Evolutionary conservation across 2,113 vertebrate genomes (phyloP), one percentile per base, ranked within the genome.

Genomic region (Grammomys surdaster): DNA sequence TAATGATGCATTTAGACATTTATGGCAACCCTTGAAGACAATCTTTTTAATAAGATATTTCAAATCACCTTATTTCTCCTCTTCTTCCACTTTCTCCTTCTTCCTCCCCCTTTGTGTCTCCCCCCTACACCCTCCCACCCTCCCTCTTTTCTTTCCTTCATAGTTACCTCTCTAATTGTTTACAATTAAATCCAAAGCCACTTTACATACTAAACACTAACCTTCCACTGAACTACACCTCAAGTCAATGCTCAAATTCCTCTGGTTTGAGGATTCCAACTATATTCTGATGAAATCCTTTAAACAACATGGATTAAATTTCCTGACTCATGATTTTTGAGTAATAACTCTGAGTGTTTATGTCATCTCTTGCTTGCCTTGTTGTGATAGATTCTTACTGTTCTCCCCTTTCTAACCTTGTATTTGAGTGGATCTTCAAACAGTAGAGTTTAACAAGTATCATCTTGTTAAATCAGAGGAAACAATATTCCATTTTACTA

Each of bases 91-190:
- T 26, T 33, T 31, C 16, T 78, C 14, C 7, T 2, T 56, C 1
- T 73, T 5, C 31, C 31, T 46, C 40, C 0, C 16, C 13, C 40
- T 16, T 1, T 19, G 7, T 85, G 6, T 5, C 76, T 33, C 9
- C 3, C n/a, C 16, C 1, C 8, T 67, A 12, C 31, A 1, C 1
- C 4, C 2, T 0, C 5, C n/a, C 33, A 60, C 13, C 17, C 2
- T 60, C 4, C n/a, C 14, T 31, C 81, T 8, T 12, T 46, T 5
- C 2, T 9, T 46, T 60, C 22, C 5, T 70, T 4, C 28, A 7
- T 87, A 33, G 16, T n/a, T 2, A 17, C n/a, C 13, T 58, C 36
- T 40, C 26, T 48, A 12, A 51, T n/a, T 51, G 10, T 63, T 77
- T 2, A 19, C 1, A 20, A 80, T 67, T 7, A 51, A 90, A 56